A percentile compares a stretch with the other conserved stretches of the same genome.
These are phyloP conservation scores for Sus cebifrons DNA, from an alignment of 2,797 vertebrate species.

Conservation along the genomic window DNA sequence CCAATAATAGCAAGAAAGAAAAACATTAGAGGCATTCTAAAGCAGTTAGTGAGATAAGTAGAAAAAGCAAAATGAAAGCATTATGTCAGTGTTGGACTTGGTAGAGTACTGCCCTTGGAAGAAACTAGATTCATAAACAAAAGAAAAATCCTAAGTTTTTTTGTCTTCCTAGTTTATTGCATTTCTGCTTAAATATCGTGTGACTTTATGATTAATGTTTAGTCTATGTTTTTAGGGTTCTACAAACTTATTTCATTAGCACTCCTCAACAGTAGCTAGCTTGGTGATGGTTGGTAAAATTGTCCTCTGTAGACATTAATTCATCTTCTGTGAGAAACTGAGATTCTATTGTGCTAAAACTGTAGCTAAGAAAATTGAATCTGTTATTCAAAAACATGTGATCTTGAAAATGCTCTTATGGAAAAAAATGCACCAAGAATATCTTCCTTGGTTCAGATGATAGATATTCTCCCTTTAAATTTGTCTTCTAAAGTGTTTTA, in stretches of 20 bases:
- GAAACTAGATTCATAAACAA: constrained; percentile 1
- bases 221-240: not conserved
- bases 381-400: not conserved
- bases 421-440: not conserved
- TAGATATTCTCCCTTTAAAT: constrained; percentile 1
- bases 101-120: not conserved
- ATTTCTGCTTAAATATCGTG: not conserved
- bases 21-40: not conserved
- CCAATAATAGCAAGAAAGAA: not conserved
- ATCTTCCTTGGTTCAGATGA: constrained; percentile 14
- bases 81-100: not conserved
- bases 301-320: not conserved
- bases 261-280: not conserved
- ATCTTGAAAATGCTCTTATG: not conserved
- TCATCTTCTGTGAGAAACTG: not conserved
- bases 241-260: not conserved
- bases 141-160: not conserved
- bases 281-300: not conserved
- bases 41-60: not conserved
- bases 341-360: constrained; percentile 1
- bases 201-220: not conserved
- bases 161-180: not conserved
- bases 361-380: not conserved
- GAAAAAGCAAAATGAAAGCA: not conserved
- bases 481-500: constrained; percentile 48